These are phyloP conservation scores for Eristalis arbustorum DNA, from an alignment of 2,888 invertebrate species.

Conservation along the genomic window DNA sequence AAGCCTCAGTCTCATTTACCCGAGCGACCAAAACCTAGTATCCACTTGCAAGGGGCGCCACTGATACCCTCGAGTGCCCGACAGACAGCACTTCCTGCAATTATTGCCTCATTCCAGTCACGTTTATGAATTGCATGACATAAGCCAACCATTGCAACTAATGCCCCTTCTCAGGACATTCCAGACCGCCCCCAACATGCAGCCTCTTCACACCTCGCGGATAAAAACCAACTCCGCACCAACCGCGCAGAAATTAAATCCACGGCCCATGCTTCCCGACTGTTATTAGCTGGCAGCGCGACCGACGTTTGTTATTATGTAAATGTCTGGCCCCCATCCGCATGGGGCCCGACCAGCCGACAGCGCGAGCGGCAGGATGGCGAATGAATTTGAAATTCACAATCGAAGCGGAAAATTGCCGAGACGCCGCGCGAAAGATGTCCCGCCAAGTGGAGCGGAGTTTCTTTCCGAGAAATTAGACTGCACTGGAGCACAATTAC, in stretches of 20 bases:
- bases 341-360: conserved; percentile 30
- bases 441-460: conserved; percentile 20
- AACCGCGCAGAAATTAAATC: conserved; percentile 51
- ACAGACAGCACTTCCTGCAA: not conserved
- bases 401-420: conserved; percentile 64
- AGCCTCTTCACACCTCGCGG: conserved; percentile 49
- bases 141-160: not conserved
- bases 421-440: conserved; percentile 3
- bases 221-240: conserved; percentile 50
- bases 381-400: conserved; percentile 61
- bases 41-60: too few relatives aligned
- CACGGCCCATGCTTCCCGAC: conserved; percentile 55
- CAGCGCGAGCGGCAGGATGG: conserved; percentile 26
- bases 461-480: conserved; percentile 38
- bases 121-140: conserved; percentile 19
- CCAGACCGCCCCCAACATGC: conserved; percentile 16
- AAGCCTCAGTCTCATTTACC: too few relatives aligned
- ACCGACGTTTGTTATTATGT: conserved; percentile 60
- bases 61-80: too few relatives aligned
- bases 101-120: not conserved
- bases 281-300: conserved; percentile 64
- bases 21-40: too few relatives aligned
- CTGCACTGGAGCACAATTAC: conserved; percentile 49
- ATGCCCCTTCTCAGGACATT: conserved; percentile 8
- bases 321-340: conserved; percentile 62